These are phyloP conservation scores for Periophthalmodon schlosseri DNA, from an alignment of 2,113 vertebrate species.

Conservation along the genomic window DNA sequence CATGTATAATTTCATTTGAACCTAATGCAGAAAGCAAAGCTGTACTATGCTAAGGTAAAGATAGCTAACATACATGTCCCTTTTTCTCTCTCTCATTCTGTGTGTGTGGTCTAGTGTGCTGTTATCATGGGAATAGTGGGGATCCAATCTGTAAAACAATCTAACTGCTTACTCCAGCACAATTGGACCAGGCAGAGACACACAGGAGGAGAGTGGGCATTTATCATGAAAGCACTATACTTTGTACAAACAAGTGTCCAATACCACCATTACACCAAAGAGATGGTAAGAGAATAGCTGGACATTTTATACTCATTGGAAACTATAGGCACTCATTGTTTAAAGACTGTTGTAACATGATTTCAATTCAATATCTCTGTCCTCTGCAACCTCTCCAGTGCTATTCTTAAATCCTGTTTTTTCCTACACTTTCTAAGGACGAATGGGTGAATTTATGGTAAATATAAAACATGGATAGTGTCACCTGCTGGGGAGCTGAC, in stretches of 20 bases:
- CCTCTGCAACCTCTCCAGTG: neutral
- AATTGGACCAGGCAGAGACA: conserved; percentile 4
- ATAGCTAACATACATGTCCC: neutral
- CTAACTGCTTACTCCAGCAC: conserved; percentile 36
- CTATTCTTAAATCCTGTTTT: conserved; percentile 15
- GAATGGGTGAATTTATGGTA: conserved; percentile 23
- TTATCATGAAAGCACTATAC: neutral
- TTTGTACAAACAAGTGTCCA: neutral
- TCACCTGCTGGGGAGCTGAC: conserved; percentile 42
- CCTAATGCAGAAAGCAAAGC: neutral
- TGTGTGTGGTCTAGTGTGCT: conserved; percentile 38
- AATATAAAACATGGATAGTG: conserved; percentile 35
- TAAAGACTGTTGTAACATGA: conserved; percentile 9
- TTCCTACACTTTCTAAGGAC: conserved; percentile 2
- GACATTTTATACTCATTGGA: conserved; percentile 11
- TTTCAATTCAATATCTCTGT: conserved; percentile 4
- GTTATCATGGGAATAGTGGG: conserved; percentile 24
- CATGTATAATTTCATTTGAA: conserved; percentile 25
- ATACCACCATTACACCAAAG: conserved; percentile 2
- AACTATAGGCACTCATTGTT: neutral
- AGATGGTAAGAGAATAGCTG: neutral
- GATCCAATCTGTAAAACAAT: conserved; percentile 52
- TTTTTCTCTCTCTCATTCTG: conserved; percentile 1
- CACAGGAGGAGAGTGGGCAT: conserved; percentile 1
- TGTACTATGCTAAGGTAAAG: conserved; percentile 13